phyloP scores from a whole-genome alignment of 1,140 invertebrate genomes.

The Liolophura sinensis region DNA sequence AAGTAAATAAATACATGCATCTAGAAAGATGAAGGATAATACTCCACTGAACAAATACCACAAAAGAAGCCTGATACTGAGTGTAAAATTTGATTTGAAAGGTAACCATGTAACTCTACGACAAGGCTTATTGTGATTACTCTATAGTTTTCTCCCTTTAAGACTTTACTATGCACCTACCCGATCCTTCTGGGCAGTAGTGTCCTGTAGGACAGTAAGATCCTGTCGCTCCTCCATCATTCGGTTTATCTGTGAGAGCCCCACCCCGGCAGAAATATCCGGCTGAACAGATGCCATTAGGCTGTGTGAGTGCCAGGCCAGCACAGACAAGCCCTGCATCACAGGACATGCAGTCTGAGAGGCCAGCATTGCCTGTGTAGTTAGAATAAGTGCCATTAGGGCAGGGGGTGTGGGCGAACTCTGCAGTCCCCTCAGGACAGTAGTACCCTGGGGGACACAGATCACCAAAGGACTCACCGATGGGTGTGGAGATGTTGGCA shows the following conservation, averaged over 20 bases:
- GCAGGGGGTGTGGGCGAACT: constrained; percentile 41
- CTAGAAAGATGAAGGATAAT: too few relatives aligned
- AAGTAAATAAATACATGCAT: too few relatives aligned
- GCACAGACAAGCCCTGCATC: constrained; percentile 45
- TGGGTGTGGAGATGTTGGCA: constrained; percentile 35
- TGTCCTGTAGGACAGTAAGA: constrained; percentile 37
- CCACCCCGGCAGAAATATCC: constrained; percentile 48
- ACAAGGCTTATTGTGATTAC: too few relatives aligned
- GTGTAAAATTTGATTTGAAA: too few relatives aligned
- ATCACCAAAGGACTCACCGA: constrained; percentile 35
- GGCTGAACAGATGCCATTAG: constrained; percentile 43
- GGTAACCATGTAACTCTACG: too few relatives aligned
- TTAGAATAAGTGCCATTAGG: constrained; percentile 51
- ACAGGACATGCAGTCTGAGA: constrained; percentile 42
- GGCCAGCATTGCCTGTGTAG: constrained; percentile 27
- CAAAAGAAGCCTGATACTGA: too few relatives aligned
- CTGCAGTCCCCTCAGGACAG: constrained; percentile 44
- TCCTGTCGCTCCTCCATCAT: constrained; percentile 47
- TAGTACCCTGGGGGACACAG: constrained; percentile 51
- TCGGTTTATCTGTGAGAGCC: constrained; percentile 43
- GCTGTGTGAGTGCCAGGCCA: constrained; percentile 38
- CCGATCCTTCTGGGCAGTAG: constrained; percentile 50
- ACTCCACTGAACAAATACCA: too few relatives aligned
- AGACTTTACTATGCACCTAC: constrained; percentile 12
- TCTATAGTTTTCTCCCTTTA: too few relatives aligned